phyloP scores from a whole-genome alignment of 2,888 invertebrate genomes.

The Psylliodes chrysocephalus region DNA sequence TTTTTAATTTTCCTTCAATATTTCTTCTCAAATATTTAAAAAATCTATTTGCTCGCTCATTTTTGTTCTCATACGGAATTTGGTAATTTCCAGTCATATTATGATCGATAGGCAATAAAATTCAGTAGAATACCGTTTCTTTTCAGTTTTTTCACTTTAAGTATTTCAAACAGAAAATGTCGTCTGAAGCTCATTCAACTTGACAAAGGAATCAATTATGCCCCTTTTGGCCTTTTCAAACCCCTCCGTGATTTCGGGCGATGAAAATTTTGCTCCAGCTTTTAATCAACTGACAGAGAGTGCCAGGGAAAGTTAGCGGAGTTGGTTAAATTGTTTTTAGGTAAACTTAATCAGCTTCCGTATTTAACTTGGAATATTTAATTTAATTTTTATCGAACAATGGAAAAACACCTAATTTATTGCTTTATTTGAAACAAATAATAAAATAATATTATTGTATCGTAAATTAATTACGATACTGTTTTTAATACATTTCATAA shows the following conservation, averaged over 20 bases:
- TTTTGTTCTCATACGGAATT: slow-evolving; percentile 5
- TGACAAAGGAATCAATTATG: slow-evolving; percentile 29
- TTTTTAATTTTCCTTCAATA: neutral
- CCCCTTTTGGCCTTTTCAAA: slow-evolving; percentile 18
- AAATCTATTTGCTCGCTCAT: slow-evolving; percentile 10
- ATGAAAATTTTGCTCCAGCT: slow-evolving; percentile 18
- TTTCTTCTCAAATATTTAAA: slow-evolving; percentile 7
- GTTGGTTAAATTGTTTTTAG: slow-evolving; percentile 20
- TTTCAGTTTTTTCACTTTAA: slow-evolving; percentile 15
- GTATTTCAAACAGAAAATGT: slow-evolving; percentile 25
- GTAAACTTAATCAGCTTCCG: no score
- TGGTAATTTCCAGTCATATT: slow-evolving; percentile 18
- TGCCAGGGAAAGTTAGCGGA: neutral
- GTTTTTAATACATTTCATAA: no score
- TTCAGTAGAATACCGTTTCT: slow-evolving; percentile 12
- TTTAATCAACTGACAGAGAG: slow-evolving; percentile 15
- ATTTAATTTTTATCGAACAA: no score
- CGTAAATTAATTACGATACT: no score
- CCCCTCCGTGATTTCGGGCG: slow-evolving; percentile 7
- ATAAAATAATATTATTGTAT: no score
- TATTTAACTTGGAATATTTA: no score
- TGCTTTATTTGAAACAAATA: no score
- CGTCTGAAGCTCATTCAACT: slow-evolving; percentile 20
- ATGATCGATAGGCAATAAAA: slow-evolving; percentile 26
- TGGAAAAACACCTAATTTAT: no score